Evolutionary conservation across 2,888 invertebrate genomes (phyloP).

Genomic region (Acronicta aceris): DNA sequence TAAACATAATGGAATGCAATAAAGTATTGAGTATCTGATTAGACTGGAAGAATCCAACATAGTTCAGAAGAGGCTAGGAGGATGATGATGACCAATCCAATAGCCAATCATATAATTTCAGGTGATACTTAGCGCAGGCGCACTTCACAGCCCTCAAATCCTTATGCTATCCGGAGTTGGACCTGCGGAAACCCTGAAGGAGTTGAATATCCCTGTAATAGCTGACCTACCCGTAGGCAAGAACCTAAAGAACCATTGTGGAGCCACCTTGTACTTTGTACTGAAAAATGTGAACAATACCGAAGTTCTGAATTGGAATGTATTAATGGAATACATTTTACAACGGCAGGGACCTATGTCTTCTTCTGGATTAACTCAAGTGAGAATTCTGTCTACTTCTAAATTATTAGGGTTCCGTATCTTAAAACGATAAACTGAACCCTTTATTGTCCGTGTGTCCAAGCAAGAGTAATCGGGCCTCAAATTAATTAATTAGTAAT

Average conservation of each 20-base stretch:
- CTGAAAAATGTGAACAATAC: conserved; percentile 81
- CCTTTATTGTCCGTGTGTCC: no score
- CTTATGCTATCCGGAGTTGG: conserved; percentile 91
- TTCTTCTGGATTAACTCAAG: conserved; percentile 90
- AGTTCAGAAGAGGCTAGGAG: no score
- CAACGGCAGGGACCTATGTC: conserved; percentile 89
- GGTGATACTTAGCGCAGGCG: conserved; percentile 90
- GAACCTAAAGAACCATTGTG: conserved; percentile 90
- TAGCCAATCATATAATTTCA: conserved; percentile 55
- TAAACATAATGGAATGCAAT: no score
- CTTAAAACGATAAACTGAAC: no score
- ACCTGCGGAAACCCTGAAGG: conserved; percentile 85
- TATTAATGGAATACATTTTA: conserved; percentile 87
- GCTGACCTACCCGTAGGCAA: conserved; percentile 91
- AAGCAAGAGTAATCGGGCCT: not conserved
- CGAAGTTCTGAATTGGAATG: conserved; percentile 89
- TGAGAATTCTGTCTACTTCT: conserved; percentile 53
- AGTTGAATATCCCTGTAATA: conserved; percentile 86
- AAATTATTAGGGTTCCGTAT: no score
- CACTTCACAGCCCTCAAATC: conserved; percentile 91
- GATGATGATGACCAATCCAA: no score
- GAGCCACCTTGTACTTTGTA: conserved; percentile 87
- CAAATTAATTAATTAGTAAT: no score
- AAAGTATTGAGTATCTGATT: no score
- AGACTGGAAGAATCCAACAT: no score